Evolutionary conservation across 2,113 vertebrate genomes (phyloP), one percentile per base, ranked within the genome.

Genomic region (Myotis brandtii): DNA sequence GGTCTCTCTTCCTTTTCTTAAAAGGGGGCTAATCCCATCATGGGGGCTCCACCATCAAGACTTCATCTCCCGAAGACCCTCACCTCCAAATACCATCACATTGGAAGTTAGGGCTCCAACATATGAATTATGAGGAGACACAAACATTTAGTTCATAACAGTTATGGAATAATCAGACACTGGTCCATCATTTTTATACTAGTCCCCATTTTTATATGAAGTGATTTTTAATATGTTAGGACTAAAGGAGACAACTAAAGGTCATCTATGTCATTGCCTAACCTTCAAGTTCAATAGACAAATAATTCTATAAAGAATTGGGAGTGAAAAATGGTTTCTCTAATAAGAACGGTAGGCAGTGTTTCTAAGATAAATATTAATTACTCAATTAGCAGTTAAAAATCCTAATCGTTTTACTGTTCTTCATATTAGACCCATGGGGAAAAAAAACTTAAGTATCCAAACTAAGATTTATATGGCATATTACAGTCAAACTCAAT

Each of bases 281-380:
- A 17, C 9, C 20, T 79, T 79, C 27, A 66, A 16, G 62, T 37
- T 77, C 34, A 91, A 34, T 8, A 56, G 5, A 77, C 62, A 83
- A 54, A 66, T 66, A 40, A 76, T 66, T 83, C 43, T 75, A 17
- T 76, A 76, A 76, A 93, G 34, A 70, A 62, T 3, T 40, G 46
- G 25, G 27, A 67, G 72, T 52, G n/a, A 85, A 89, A 30, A 56
- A 48, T 46, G 52, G 3, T 40, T 93, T 90, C 50, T 82, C 30
- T 54, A 76, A 69, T 82, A 85, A 81, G 62, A 93, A 70, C 25
- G 69, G 1, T 30, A 83, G 80, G 34, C 27, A 62, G 16, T 46
- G 90, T 64, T 92, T 86, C 48, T 69, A 87, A 81, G 11, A 50
- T 18, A 89, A 52, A 13, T 75, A 34, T 54, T 82, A 82, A 93